Percentiles rank a stretch among this genome's conserved stretches.
Evolutionary conservation across 1,140 invertebrate species (phyloP).

Genomic region (Eupristina koningsbergeri): DNA sequence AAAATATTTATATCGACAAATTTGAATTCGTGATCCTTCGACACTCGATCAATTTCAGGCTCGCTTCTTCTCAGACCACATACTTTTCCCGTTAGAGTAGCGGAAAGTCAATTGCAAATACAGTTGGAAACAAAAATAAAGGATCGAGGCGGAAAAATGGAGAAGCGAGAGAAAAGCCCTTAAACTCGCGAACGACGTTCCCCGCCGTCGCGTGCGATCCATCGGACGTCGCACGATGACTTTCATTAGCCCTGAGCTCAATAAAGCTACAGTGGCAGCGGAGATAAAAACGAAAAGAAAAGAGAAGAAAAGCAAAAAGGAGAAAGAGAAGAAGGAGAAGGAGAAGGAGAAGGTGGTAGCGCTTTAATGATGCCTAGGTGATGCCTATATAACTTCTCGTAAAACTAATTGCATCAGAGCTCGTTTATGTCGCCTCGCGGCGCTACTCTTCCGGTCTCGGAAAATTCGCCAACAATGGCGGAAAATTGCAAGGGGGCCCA

Average conservation of each 20-base stretch:
- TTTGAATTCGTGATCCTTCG: no score
- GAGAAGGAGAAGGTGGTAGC: constrained; percentile 60
- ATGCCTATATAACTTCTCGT: constrained; percentile 62
- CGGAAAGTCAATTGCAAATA: no score
- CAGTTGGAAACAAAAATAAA: no score
- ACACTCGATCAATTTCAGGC: no score
- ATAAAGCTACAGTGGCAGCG: constrained; percentile 43
- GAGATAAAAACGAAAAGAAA: constrained; percentile 4
- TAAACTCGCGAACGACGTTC: background rate
- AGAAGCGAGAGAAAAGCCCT: background rate
- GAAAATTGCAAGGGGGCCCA: background rate
- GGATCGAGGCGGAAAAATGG: background rate
- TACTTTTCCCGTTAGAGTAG: no score
- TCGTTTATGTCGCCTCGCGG: constrained; percentile 63
- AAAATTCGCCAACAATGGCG: constrained; percentile 62
- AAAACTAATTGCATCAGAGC: constrained; percentile 71
- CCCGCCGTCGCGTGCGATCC: background rate
- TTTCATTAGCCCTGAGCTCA: constrained; percentile 65
- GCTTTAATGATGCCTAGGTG: constrained; percentile 63
- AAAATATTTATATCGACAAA: no score
- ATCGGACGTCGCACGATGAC: constrained; percentile 57
- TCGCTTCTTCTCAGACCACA: no score
- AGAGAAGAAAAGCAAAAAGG: constrained; percentile 34
- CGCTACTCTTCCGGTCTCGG: constrained; percentile 55
- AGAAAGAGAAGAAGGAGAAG: constrained; percentile 47